phyloP scores from a whole-genome alignment of 2,113 vertebrate genomes.

The Agapornis roseicollis region DNA sequence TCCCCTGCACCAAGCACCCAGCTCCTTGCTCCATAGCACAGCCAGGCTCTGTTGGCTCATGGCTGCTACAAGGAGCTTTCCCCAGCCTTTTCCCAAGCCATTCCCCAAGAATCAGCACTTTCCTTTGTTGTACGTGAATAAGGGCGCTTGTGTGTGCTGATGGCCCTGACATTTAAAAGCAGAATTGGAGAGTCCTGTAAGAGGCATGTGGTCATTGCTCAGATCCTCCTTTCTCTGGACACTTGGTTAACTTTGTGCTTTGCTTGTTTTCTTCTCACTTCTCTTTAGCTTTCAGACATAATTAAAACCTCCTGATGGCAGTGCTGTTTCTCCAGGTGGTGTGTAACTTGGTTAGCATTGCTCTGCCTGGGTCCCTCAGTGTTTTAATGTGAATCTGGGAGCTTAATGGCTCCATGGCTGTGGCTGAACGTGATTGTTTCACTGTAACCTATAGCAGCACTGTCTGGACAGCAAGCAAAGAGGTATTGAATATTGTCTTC shows the following conservation, averaged over 20 bases:
- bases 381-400: background rate
- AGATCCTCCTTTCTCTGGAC: background rate
- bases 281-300: background rate
- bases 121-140: background rate
- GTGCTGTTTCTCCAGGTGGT: background rate
- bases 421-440: rapidly evolving
- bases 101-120: constrained; percentile 23
- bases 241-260: background rate
- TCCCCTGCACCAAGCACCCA: background rate
- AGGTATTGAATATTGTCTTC: background rate
- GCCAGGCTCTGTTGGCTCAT: background rate
- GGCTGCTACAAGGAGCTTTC: background rate
- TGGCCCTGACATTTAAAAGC: constrained; percentile 27
- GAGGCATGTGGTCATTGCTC: rapidly evolving
- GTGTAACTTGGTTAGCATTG: background rate
- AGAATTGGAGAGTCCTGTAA: background rate
- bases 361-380: background rate
- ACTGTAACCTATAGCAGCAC: too few relatives aligned
- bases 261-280: background rate
- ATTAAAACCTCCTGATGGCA: background rate
- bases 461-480: background rate
- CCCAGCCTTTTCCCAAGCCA: background rate
- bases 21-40: background rate
- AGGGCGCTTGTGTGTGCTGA: background rate
- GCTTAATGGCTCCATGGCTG: background rate